Base-by-base conservation (phyloP, 1,140 invertebrate genomes). In the Magallana ariakensis region DNA sequence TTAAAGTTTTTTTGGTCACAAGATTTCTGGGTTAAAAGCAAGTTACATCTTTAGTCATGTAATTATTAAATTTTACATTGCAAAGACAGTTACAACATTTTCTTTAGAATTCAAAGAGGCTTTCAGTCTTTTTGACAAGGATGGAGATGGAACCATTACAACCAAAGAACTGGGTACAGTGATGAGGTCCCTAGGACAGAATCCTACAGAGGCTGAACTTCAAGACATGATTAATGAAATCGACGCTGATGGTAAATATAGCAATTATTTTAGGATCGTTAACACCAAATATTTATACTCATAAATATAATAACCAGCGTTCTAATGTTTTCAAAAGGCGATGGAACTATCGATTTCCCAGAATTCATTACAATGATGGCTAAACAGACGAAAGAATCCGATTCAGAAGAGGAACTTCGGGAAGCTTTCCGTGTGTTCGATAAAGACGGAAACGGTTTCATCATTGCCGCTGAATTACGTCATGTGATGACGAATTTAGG, bases 351-450 rank as follows among this genome's bases (percentile, higher is more conserved):
- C 11, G 98, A 99, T 95, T 99, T 99, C 95, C 98, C 98, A 91
- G 98, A 99, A 95, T 99, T 99, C 96, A 96, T 99, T 90, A 99
- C 98, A 92, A 99, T 99, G 98, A 99, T 99, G 98, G 98, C 98
- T 92, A 96, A 98, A 94, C 99, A 99, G 96, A 99, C 99, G 98
- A 99, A 99, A 95, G 98, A 99, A 95, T 99, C 98, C 89, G 98
- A 99, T 95, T 98, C 97, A 95, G 98, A 99, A 96, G 98, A 99
- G 95, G 98, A 99, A 95, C 99, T 99, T 94, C 96, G 98, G 95
- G 98, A 99, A 96, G 98, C 98, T 13, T 75, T 75, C 66, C 22
- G 22, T 4, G 66, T 75, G 8, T 75, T 75, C 33, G 66, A 75
- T 26, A 89, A 99, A 96, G 98, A 99, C 95, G 98, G 98, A 92